Percentiles rank a stretch among this genome's conserved stretches.
These are phyloP conservation scores for Macrochelys suwanniensis DNA, from an alignment of 2,797 vertebrate species.

Conservation along the genomic window DNA sequence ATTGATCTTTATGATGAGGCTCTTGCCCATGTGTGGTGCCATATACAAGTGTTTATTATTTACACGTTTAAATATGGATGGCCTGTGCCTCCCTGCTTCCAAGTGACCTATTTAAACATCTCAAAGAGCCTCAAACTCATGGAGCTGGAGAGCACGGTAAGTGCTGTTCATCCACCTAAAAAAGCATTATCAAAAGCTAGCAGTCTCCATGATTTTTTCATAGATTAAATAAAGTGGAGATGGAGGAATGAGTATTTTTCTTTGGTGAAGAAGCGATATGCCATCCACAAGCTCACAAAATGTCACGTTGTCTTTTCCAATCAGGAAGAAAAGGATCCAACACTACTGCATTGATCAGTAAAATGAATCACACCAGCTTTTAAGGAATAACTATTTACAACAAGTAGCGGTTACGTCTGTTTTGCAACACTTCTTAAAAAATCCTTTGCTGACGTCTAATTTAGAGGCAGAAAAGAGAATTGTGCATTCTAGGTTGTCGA, in stretches of 20 bases:
- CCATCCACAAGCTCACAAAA: slow-evolving; percentile 6
- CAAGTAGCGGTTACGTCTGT: too few species aligned
- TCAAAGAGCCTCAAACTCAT: not conserved
- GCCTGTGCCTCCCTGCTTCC: not conserved
- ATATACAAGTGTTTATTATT: slow-evolving; percentile 1
- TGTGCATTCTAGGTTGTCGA: slow-evolving; percentile 48
- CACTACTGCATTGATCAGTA: not conserved
- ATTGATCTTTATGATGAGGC: not conserved
- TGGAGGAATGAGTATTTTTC: slow-evolving; percentile 12
- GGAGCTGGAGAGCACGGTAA: not conserved
- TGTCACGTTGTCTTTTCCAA: not conserved
- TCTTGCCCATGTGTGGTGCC: slow-evolving; percentile 32
- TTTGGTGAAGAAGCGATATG: not conserved
- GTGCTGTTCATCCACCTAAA: not conserved
- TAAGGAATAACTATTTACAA: not conserved
- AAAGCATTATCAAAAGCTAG: slow-evolving; percentile 12
- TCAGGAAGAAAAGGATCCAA: slow-evolving; percentile 4
- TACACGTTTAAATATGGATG: slow-evolving; percentile 31
- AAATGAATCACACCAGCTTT: not conserved
- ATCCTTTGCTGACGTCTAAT: not conserved
- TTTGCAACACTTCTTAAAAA: not conserved
- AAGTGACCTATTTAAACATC: slow-evolving; percentile 15
- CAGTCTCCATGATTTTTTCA: slow-evolving; percentile 4
- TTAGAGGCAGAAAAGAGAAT: not conserved
- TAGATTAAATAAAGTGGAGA: not conserved